Evolutionary conservation across 2,797 vertebrate species (phyloP), one percentile per base, ranked within the genome.

Genomic region (Buphagus erythrorhynchus): DNA sequence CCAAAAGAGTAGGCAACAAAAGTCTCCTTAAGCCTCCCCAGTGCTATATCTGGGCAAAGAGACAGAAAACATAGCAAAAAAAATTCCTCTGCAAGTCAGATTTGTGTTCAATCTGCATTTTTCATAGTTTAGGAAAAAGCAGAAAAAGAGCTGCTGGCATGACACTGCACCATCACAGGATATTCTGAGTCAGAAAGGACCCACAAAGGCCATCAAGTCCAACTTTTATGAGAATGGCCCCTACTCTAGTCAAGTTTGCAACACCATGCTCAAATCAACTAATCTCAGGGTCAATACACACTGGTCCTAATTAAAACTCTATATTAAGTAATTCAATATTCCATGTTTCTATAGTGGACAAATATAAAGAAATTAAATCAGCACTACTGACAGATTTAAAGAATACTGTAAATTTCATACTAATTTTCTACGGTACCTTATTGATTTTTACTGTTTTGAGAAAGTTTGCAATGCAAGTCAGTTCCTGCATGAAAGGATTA

Each of bases 51-150:
- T 77, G 38, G 52, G 43, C 66, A 92, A 84, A 76, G 21, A 76
- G 13, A 12, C 57, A 73, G 35, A 61, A 90, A 88, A 52, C 7
- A 36, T 20, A 35, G 8, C 7, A 19, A 26, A 82, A 38, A 77
- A 57, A 78, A 81, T 54, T 91, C 14, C 42, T 66, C 20, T 28
- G 19, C n/a, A 84, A 96, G 33, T 78, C 65, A 88, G 62, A 95
- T 92, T 96, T 94, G 45, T 46, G 72, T 88, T 81, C 68, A 78
- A 63, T 69, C 46, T 73, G 26, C 33, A 86, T 88, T 94, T 88
- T 77, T 92, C 45, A 93, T 88, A 21, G 36, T 86, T 92, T 20
- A n/a, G 16, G n/a, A 38, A 24, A 49, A 67, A 46, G 24, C 31
- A 55, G 38, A 43, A 51, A n/a, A 49, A 59, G 16, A 59, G 5